phyloP scores from a whole-genome alignment of 2,113 vertebrate species.

The Elephantulus edwardii region DNA sequence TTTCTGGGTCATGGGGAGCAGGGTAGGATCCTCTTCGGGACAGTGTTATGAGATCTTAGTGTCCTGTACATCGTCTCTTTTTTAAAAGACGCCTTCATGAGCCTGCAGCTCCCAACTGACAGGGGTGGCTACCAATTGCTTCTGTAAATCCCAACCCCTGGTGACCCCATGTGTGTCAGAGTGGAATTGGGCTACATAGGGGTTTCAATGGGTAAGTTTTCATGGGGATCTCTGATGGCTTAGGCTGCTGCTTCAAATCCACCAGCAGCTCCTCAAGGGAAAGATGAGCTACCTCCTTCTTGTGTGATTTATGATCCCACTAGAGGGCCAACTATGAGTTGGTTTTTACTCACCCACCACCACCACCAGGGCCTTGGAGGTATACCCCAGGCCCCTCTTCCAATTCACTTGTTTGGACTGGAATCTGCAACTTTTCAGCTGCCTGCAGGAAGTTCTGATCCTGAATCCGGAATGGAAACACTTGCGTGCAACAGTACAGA shows the following conservation, averaged over 20 bases:
- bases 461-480: not conserved
- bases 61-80: not conserved
- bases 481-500: not conserved
- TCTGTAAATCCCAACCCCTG: not conserved
- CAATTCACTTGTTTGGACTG: not conserved
- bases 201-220: not conserved
- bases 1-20: conserved; percentile 69
- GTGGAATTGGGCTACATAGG: not conserved
- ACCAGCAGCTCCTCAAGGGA: too few relatives aligned
- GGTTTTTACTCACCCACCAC: too few relatives aligned
- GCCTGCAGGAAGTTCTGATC: not conserved
- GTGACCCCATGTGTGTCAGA: not conserved
- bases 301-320: too few relatives aligned
- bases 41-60: not conserved
- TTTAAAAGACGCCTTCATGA: not conserved
- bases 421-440: not conserved
- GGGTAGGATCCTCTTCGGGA: conserved; percentile 19
- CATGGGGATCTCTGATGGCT: too few relatives aligned
- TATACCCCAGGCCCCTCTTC: not conserved
- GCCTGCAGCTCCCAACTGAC: rapidly evolving
- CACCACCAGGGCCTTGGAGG: too few relatives aligned
- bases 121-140: not conserved
- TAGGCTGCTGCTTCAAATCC: too few relatives aligned
- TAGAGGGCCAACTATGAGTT: too few relatives aligned
- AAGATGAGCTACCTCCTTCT: too few relatives aligned